Conservation (phyloP, 1,140 invertebrate genomes). For the Atta colombica region DNA sequence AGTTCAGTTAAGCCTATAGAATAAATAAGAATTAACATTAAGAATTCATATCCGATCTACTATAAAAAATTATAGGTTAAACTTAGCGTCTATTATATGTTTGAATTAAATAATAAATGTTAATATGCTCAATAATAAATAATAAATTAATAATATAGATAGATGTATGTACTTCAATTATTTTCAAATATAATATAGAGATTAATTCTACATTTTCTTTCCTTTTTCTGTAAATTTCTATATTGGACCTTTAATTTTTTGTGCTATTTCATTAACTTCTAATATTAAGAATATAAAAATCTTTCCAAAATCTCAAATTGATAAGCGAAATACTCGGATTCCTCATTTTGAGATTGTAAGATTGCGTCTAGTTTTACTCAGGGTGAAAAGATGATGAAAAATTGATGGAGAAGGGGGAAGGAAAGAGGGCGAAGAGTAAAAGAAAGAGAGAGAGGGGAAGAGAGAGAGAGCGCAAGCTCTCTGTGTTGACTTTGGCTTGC, state of each 20-base stretch:
- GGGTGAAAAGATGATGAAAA: slow-evolving; percentile 52
- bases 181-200: neutral
- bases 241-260: neutral
- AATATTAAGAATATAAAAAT: neutral
- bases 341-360: neutral
- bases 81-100: too few species aligned
- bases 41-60: neutral
- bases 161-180: neutral
- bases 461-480: slow-evolving; percentile 43
- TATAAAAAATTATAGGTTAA: neutral
- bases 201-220: neutral
- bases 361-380: slow-evolving; percentile 28
- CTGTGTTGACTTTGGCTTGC: slow-evolving; percentile 82
- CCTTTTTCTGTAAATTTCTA: neutral
- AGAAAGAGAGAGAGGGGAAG: slow-evolving; percentile 33
- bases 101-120: too few species aligned
- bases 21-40: neutral
- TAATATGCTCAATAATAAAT: neutral
- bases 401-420: neutral
- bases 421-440: slow-evolving; percentile 13
- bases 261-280: neutral
- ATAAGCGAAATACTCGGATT: slow-evolving; percentile 20
- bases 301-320: neutral
- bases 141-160: neutral
- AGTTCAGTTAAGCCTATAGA: neutral